phyloP scores from a whole-genome alignment of 2,797 vertebrate genomes.

The Liasis olivaceus region DNA sequence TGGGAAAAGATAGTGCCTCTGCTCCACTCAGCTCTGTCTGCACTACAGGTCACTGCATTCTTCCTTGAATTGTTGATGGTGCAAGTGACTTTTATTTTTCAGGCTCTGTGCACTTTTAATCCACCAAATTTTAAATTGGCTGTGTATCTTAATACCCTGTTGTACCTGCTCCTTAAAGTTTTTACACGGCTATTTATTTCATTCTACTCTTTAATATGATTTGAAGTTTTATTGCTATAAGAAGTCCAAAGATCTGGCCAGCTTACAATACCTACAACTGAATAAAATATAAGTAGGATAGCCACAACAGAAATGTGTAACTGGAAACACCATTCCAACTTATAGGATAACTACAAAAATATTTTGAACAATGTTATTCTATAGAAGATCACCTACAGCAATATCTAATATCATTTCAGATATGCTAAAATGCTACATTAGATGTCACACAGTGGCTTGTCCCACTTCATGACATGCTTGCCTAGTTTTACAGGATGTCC shows the following conservation, averaged over 20 bases:
- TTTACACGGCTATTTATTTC: not conserved
- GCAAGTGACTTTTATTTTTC: not conserved
- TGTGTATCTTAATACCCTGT: not conserved
- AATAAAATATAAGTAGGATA: not conserved
- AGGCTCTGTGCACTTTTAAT: not conserved
- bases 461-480: not conserved
- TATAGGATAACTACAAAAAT: not conserved
- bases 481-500: not conserved
- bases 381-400: not conserved
- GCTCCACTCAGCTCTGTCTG: not conserved
- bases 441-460: not conserved
- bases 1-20: not conserved
- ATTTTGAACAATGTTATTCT: not conserved
- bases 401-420: not conserved
- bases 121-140: not conserved
- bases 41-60: not conserved
- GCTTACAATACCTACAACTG: not conserved
- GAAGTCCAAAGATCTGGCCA: not conserved
- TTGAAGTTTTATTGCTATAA: not conserved
- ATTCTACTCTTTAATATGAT: not conserved
- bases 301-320: not conserved
- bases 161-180: not conserved
- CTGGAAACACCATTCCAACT: not conserved
- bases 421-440: not conserved
- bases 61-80: not conserved